phyloP scores from a whole-genome alignment of 2,797 vertebrate genomes.

The Falco biarmicus region DNA sequence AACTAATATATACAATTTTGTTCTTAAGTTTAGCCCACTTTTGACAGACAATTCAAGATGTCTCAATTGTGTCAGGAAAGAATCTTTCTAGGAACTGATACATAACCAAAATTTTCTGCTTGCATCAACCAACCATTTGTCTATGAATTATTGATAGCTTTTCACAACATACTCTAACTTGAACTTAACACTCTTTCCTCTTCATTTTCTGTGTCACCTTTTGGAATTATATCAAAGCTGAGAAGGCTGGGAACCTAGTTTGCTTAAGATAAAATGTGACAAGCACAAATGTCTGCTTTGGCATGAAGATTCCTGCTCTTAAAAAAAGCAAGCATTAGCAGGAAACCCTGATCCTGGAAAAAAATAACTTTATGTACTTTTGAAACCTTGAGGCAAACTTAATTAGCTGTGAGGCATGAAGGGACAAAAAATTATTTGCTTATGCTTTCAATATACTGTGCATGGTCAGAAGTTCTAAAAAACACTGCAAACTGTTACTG shows the following conservation, averaged over 20 bases:
- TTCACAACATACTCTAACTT: background rate
- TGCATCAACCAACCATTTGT: background rate
- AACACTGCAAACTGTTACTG: background rate
- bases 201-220: background rate
- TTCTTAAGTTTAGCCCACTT: background rate
- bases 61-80: background rate
- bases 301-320: background rate
- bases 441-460: background rate
- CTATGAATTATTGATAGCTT: background rate
- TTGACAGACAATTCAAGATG: background rate
- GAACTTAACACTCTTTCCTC: background rate
- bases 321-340: background rate
- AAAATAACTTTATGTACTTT: background rate
- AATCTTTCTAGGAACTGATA: background rate
- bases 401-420: background rate
- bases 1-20: background rate
- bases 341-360: background rate
- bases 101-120: background rate
- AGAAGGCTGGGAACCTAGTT: background rate
- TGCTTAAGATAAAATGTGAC: background rate
- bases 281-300: background rate
- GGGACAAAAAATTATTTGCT: background rate
- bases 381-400: background rate
- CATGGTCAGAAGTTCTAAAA: background rate
- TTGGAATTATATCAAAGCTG: background rate